Evolutionary conservation across 2,888 invertebrate species (phyloP), one percentile per base, ranked within the genome.

Genomic region (Acronicta psi): DNA sequence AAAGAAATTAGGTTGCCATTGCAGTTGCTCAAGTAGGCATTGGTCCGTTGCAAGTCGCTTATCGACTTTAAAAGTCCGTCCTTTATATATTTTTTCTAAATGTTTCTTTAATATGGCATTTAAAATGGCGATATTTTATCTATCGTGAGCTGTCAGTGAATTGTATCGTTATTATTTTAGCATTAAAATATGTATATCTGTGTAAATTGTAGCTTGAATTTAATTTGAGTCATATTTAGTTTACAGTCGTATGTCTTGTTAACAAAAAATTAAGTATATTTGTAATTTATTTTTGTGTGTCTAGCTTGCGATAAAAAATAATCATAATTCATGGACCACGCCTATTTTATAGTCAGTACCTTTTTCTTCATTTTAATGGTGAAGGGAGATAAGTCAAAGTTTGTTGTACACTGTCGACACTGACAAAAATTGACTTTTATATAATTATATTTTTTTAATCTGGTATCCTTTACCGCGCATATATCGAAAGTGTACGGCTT

Each of bases 1-100:
- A 98, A 89, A 95, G 97, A 82, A 97, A 97, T 84, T 97, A 96
- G 71, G 17, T 56, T 64, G 75, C 77, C 75, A 77, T 79, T 65
- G 56, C 69, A 58, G 59, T 65, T 56, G 60, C 68, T 67, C 69
- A 47, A 54, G 4, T 45, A 44, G 72, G 73, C 55, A 58, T 55
- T 54, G 61, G 72, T 68, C 68, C 72, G 29, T 37, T 17, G 18
- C 4, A 45, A 49, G 69, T 69, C 55, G 63, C 44, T 36, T 23
- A 11, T 23, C 45, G 65, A 63, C 71, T 44, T 29, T 16, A n/a
- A 31, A 46, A 56, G 17, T 71, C 67, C 71, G 66, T 71, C 66
- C 66, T 41, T 57, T 54, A 45, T 42, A 46, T n/a, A n/a, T n/a
- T 49, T 45, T 31, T 45, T 64, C 43, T 43, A 70, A 57, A 54